Evolutionary conservation across 53 echinoderm and acorn worm genomes (phyloP).

Genomic region (Paracentrotus lividus): DNA sequence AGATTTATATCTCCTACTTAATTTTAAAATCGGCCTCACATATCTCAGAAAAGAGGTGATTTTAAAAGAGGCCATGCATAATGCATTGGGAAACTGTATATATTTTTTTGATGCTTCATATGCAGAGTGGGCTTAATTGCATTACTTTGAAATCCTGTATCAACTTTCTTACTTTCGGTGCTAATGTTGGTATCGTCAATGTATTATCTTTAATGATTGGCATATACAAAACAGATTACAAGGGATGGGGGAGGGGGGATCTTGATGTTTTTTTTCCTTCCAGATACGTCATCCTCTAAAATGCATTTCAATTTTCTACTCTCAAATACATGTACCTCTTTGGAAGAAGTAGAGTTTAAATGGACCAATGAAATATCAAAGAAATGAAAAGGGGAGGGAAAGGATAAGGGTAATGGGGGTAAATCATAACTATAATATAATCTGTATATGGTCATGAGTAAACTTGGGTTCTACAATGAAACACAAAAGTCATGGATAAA

Average conservation of each 20-base stretch:
- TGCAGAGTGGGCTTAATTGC: conserved; percentile 52
- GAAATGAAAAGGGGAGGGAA: neutral
- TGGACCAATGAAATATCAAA: neutral
- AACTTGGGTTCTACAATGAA: neutral
- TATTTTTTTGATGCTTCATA: conserved; percentile 65
- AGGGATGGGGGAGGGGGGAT: neutral
- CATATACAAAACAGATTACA: conserved; percentile 31
- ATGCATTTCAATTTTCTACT: neutral
- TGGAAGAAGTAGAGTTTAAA: neutral
- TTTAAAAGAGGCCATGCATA: conserved; percentile 49
- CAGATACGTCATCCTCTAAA: neutral
- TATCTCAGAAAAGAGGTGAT: conserved; percentile 38
- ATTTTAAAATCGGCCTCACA: conserved; percentile 37
- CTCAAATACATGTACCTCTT: neutral
- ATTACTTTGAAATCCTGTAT: conserved; percentile 61
- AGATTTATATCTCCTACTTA: conserved; percentile 67
- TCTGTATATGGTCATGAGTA: no score
- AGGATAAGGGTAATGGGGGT: neutral
- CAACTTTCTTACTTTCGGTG: conserved; percentile 62
- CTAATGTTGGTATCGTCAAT: conserved; percentile 37
- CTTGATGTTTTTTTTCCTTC: neutral
- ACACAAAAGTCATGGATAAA: no score
- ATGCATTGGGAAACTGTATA: conserved; percentile 69
- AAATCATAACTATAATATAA: neutral
- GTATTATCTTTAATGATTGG: conserved; percentile 59